These are phyloP conservation scores for Gallinago media DNA, from an alignment of 2,113 vertebrate genomes.

Conservation along the genomic window DNA sequence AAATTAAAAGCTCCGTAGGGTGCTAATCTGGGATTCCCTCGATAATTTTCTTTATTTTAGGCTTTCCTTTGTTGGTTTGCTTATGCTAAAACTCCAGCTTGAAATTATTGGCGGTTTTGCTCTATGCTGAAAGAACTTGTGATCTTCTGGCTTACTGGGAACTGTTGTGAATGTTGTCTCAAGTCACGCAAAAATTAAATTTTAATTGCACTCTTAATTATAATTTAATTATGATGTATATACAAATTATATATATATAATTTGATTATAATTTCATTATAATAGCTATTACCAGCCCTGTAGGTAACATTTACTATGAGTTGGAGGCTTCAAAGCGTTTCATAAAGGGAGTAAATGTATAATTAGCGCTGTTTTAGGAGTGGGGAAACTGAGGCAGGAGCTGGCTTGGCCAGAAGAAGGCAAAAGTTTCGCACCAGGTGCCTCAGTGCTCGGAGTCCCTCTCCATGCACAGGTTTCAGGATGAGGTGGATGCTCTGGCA, in stretches of 20 bases:
- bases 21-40: background rate
- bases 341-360: background rate
- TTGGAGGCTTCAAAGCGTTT: conserved; percentile 16
- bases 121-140: background rate
- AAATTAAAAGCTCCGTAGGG: background rate
- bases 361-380: conserved; percentile 6
- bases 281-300: background rate
- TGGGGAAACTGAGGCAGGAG: conserved; percentile 25
- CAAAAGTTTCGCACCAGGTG: background rate
- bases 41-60: background rate
- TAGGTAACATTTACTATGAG: background rate
- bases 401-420: background rate
- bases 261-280: conserved; percentile 17
- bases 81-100: background rate
- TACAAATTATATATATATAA: background rate
- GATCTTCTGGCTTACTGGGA: background rate
- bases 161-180: background rate
- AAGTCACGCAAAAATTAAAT: background rate
- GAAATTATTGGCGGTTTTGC: background rate
- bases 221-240: background rate
- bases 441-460: background rate
- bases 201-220: background rate
- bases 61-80: background rate
- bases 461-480: background rate
- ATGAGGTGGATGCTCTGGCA: background rate